A percentile compares a stretch with the other conserved stretches of the same genome.
These are phyloP conservation scores for Nettapus auritus DNA, from an alignment of 2,113 vertebrate species.

Conservation along the genomic window DNA sequence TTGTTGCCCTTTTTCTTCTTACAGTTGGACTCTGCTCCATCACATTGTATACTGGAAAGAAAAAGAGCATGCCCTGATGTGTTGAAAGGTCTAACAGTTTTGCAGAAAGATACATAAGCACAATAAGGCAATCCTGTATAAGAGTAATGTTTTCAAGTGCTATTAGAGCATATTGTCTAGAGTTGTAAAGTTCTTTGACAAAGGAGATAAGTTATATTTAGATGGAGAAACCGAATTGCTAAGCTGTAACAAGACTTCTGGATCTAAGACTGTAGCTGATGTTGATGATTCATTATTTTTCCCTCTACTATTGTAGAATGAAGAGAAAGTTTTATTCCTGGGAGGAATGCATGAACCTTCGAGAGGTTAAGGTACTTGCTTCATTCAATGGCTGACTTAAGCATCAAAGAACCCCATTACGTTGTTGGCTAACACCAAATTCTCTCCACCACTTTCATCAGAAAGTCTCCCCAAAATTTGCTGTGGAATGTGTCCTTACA, in stretches of 20 bases:
- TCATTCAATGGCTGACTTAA: neutral
- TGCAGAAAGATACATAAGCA: neutral
- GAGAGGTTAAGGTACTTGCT: conserved; percentile 91
- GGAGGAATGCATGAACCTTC: conserved; percentile 98
- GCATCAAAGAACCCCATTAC: neutral
- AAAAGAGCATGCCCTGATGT: neutral
- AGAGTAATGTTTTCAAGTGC: neutral
- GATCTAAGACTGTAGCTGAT: neutral
- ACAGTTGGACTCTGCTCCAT: neutral
- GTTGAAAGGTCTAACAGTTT: neutral
- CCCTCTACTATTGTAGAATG: conserved; percentile 82
- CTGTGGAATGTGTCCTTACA: neutral
- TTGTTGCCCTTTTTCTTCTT: neutral
- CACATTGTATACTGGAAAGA: neutral
- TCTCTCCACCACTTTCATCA: neutral
- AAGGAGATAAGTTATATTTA: neutral
- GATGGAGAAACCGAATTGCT: neutral
- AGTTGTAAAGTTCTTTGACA: neutral
- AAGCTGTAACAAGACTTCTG: neutral
- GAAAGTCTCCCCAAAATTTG: neutral
- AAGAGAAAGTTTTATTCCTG: conserved; percentile 98
- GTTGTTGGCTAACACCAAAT: neutral
- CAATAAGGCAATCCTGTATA: neutral
- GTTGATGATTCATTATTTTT: conserved; percentile 26
- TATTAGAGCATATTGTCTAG: neutral